A percentile compares a stretch with the other conserved stretches of the same genome.
Conservation (phyloP, 2,797 vertebrate genomes). For the Lates japonicus region DNA sequence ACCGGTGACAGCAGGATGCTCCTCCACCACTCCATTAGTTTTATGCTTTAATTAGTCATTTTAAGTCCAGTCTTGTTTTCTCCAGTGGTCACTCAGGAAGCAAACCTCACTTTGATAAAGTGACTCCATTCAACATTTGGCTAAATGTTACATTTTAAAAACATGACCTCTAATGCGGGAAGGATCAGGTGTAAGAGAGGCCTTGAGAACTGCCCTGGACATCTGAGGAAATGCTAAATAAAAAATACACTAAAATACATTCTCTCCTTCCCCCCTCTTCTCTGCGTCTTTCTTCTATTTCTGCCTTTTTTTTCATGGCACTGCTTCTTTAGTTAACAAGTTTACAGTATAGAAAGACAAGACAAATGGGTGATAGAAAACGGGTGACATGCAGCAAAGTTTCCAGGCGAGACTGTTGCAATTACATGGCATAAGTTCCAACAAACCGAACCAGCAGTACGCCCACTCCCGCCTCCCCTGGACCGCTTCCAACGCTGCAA, state of each 20-base stretch:
- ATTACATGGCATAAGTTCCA: slow-evolving; percentile 53
- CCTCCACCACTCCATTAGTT: slow-evolving; percentile 59
- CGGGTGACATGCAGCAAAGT: slow-evolving; percentile 57
- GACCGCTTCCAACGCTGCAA: slow-evolving; percentile 62
- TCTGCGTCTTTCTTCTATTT: slow-evolving; percentile 29
- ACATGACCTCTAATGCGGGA: slow-evolving; percentile 19
- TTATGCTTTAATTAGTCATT: slow-evolving; percentile 66
- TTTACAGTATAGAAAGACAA: slow-evolving; percentile 33
- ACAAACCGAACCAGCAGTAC: slow-evolving; percentile 43
- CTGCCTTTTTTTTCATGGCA: neutral
- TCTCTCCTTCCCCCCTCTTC: neutral
- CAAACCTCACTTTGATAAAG: slow-evolving; percentile 36
- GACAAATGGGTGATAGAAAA: slow-evolving; percentile 52
- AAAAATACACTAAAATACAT: slow-evolving; percentile 12
- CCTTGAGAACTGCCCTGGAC: slow-evolving; percentile 27
- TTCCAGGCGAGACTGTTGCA: slow-evolving; percentile 47
- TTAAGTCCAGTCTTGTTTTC: slow-evolving; percentile 60
- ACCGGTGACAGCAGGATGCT: slow-evolving; percentile 60
- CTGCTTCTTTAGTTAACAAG: slow-evolving; percentile 39
- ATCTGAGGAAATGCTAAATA: slow-evolving; percentile 15
- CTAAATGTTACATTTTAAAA: slow-evolving; percentile 33
- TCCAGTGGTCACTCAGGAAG: slow-evolving; percentile 47
- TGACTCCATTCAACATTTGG: slow-evolving; percentile 41
- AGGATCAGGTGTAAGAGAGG: slow-evolving; percentile 36
- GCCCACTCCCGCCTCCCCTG: slow-evolving; percentile 61